Evolutionary conservation across 2,113 vertebrate species (phyloP), one percentile per base, ranked within the genome.

Genomic region (Platichthys stellatus): DNA sequence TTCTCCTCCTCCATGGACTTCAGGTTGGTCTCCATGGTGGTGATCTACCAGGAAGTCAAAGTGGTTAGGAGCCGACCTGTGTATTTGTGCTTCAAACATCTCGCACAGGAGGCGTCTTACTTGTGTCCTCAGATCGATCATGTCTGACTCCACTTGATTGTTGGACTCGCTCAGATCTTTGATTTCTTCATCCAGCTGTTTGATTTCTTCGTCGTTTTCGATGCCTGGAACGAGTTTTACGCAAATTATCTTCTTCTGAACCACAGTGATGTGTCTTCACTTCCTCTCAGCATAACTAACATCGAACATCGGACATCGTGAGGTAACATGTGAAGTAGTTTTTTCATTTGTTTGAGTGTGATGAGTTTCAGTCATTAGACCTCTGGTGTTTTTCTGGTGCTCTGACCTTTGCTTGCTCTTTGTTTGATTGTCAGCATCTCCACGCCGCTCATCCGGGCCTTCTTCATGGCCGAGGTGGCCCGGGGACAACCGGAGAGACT

Each of bases 381-480:
- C 0, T 14, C 14, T 4, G 12, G 45, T 4, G 45, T 51, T 12
- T 6, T 51, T 54, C 10, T 3, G 59, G 21, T 1, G 20, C 10
- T 21, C 81, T 92, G 93, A 98, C 98, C 98, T 89, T 97, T 97
- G 92, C 96, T 96, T 66, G 97, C 97, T 69, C 97, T 93, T 79
- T 99, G 98, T 63, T 98, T 98, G 95, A 99, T 98, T 87, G 97
- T 99, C 92, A 99, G 88, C 97, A 99, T 97, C 89, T 99, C 97
- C 87, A 97, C 96, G 60, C 98, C 96, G 1, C 96, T 97, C 89
- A 99, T 94, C 75, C 98, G 94, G 59, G 97, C 95, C 84, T 98
- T 99, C 95, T 99, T 99, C 98, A 98, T 98, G 72, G 97, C 97
- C 8, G 97, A 97, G 6, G 97, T 97, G 82, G 98, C 97, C 56